Evolutionary conservation across 1,140 invertebrate genomes (phyloP), one percentile per base, ranked within the genome.

Genomic region (Melanaphis sacchari): DNA sequence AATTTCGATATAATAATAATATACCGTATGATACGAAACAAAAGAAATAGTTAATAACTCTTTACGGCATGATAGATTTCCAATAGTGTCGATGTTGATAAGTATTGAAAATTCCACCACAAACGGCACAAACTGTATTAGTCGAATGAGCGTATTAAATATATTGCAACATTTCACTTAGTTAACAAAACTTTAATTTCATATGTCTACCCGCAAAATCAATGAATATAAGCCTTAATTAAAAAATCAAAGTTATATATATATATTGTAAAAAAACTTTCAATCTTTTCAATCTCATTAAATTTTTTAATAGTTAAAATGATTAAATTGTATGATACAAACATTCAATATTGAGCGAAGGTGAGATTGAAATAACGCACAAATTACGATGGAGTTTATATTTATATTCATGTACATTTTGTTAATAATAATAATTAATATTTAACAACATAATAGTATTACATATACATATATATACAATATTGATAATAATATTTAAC

Each of bases 21-120:
- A 87, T 85, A 85, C n/a, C 18, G 24, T 31, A 43, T 88, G n/a
- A 46, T 22, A 89, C 46, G 6, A 89, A 89, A 89, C 88, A 89
- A 89, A 89, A 89, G 88, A 36, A 54, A 89, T 89, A 49, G 88
- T 89, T 89, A 54, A 89, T 89, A 89, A 89, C 54, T 89, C 36
- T 9, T 89, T 49, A 15, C 9, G 36, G 49, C 15, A 36, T 26
- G 88, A 40, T 89, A 9, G 36, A 24, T 54, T 89, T 89, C 24
- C 49, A 0, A 54, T 6, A 26, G 18, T 36, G 49, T 40, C 22
- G 9, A 54, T n/a, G 59, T 76, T n/a, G 11, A n/a, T 76, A 2
- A 15, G 46, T 54, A 76, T 76, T 24, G 88, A 89, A 89, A 52
- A 52, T 1, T 5, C 18, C 36, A 89, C 31, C 26, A 24, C 8